These are phyloP conservation scores for Campaea margaritaria DNA, from an alignment of 2,888 invertebrate species.

Conservation along the genomic window DNA sequence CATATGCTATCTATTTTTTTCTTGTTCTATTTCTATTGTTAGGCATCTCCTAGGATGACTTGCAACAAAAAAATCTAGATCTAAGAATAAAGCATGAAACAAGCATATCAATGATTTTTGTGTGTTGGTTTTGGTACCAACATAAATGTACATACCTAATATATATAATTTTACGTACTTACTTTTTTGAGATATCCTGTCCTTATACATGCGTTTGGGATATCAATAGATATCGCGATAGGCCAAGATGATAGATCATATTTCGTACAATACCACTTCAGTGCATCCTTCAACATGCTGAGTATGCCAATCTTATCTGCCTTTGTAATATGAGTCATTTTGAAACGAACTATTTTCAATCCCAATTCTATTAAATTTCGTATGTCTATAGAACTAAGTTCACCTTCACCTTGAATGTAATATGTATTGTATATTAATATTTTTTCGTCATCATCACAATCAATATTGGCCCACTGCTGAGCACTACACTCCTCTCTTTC, in stretches of 20 bases:
- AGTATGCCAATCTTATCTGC: conserved; percentile 45
- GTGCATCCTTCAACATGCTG: conserved; percentile 42
- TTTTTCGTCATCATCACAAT: too few species aligned
- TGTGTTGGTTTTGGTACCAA: too few species aligned
- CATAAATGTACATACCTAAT: too few species aligned
- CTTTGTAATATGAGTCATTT: conserved; percentile 49
- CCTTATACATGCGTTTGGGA: conserved; percentile 59
- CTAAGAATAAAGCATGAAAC: too few species aligned
- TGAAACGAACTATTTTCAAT: conserved; percentile 51
- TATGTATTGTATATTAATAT: too few species aligned
- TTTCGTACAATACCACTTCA: conserved; percentile 53
- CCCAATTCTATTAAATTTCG: conserved; percentile 55
- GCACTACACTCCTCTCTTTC: too few species aligned
- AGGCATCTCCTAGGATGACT: too few species aligned
- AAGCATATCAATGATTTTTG: too few species aligned
- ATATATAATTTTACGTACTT: conserved; percentile 34
- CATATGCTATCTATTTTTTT: too few species aligned
- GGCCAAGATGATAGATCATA: conserved; percentile 57
- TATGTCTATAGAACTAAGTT: conserved; percentile 51
- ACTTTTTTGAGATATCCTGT: conserved; percentile 52
- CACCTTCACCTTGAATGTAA: conserved; percentile 42
- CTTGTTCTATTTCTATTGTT: too few species aligned
- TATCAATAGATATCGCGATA: conserved; percentile 55
- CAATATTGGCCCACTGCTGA: too few species aligned
- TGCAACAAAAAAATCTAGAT: too few species aligned